These are phyloP conservation scores for Tanytarsus gracilentus DNA, from an alignment of 2,888 invertebrate species.

Conservation along the genomic window DNA sequence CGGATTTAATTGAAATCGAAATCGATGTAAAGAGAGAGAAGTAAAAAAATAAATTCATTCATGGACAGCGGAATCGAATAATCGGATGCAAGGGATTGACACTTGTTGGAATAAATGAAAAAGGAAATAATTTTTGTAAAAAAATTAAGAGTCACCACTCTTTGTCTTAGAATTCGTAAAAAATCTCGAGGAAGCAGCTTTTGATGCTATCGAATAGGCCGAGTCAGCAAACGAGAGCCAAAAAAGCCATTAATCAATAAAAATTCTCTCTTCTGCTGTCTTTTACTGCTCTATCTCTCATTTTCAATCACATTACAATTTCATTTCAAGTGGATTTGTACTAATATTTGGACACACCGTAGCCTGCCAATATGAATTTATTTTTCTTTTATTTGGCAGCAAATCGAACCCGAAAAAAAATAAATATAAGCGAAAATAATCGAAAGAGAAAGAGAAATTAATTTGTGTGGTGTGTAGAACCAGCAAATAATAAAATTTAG, in stretches of 20 bases:
- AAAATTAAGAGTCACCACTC: no score
- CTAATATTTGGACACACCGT: conserved; percentile 21
- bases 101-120: no score
- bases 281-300: conserved; percentile 17
- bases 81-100: not conserved
- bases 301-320: conserved; percentile 28
- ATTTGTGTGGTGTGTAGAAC: conserved; percentile 21
- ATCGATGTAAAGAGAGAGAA: conserved; percentile 11
- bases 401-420: not conserved
- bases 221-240: conserved; percentile 18
- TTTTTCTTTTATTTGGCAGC: not conserved
- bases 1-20: conserved; percentile 23
- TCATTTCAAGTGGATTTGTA: conserved; percentile 27
- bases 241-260: conserved; percentile 28
- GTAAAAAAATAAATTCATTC: conserved; percentile 22
- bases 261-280: no score
- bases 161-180: no score
- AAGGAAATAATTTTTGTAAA: no score
- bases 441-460: conserved; percentile 23
- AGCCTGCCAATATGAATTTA: not conserved
- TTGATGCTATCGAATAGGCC: conserved; percentile 11
- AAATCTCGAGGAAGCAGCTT: not conserved
- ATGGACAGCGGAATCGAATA: conserved; percentile 6
- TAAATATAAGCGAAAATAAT: not conserved
- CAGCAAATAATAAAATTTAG: conserved; percentile 28